Conservation (phyloP, 2,888 invertebrate genomes). For the Crocallis elinguaria region DNA sequence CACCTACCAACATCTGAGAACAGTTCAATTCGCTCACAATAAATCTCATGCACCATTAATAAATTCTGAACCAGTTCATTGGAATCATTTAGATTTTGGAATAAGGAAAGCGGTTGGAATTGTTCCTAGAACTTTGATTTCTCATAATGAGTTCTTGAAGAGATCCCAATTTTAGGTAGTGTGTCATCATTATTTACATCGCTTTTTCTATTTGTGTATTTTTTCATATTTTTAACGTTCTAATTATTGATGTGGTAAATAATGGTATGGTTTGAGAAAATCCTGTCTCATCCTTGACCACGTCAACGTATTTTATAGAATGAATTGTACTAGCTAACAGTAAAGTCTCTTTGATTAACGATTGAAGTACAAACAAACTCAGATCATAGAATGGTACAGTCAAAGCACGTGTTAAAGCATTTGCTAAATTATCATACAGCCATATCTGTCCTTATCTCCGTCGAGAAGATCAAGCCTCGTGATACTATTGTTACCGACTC, state of each 20-base stretch:
- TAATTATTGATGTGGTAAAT: background rate
- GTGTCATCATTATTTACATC: constrained; percentile 27
- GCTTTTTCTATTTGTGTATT: background rate
- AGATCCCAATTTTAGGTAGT: constrained; percentile 7
- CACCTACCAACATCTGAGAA: constrained; percentile 25
- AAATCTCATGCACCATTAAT: constrained; percentile 60
- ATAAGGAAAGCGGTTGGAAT: constrained; percentile 5
- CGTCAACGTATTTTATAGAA: constrained; percentile 4
- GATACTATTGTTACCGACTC: constrained; percentile 29
- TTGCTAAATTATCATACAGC: constrained; percentile 10
- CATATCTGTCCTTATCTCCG: constrained; percentile 22
- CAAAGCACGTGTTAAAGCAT: constrained; percentile 6
- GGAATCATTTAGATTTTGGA: constrained; percentile 7
- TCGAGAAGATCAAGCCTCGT: constrained; percentile 16
- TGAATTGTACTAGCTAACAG: background rate
- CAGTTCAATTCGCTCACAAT: constrained; percentile 58
- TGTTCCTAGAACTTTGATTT: constrained; percentile 6
- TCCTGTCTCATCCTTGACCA: constrained; percentile 13
- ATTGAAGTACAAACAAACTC: constrained; percentile 4
- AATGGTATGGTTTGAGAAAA: constrained; percentile 5
- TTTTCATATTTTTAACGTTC: background rate
- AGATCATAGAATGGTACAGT: constrained; percentile 7
- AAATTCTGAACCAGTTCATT: constrained; percentile 32
- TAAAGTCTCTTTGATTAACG: constrained; percentile 13
- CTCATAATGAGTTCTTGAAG: background rate